Base-by-base conservation (phyloP, 2,797 vertebrate species). In the Sciurus carolinensis region DNA sequence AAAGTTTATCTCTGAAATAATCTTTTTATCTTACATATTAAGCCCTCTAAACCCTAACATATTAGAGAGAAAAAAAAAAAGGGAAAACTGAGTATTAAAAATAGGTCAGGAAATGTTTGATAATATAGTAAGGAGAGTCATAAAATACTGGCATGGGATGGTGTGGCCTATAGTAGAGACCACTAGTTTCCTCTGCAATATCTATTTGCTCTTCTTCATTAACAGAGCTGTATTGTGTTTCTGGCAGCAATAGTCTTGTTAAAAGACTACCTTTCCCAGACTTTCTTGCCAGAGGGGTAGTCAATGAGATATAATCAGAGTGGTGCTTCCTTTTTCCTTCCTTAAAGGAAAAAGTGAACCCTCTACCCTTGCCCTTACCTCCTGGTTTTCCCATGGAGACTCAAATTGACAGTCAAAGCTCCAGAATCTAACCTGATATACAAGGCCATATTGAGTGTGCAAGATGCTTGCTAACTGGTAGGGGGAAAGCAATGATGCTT, bases 261-360 rank as follows among this genome's bases (percentile, higher is more conserved):
- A 36, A 52, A 83, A 95, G 75, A 79, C 52, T 87, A 42, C 42
- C 36, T 85, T 97, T 79, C 79, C 73, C 73, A 90, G 76, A 72
- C 6, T 66, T 66, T 26, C 26, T 62, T 90, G 82, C n/a, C 69
- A 17, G 3, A 24, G 28, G n/a, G 33, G 3, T n/a, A 36, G 66
- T 33, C 17, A 39, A 52, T 64, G 44, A 95, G 52, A 80, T 73
- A 14, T 39, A 11, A 54, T 22, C 22, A 90, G 33, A 87, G 8
- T 10, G 28, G 2, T 36, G 1, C 30, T 66, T 90, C 67, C 22
- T 9, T 0, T 2, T 15, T 17, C 18, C 62, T 76, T 81, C 66
- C 50, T 47, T 64, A 44, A 81, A 62, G 6, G 24, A 1, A 71
- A 11, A 84, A 11, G 28, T 30, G 10, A 8, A 8, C 1, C 18